phyloP scores from a whole-genome alignment of 1,140 invertebrate genomes.

The Drosophila ercepeae region DNA sequence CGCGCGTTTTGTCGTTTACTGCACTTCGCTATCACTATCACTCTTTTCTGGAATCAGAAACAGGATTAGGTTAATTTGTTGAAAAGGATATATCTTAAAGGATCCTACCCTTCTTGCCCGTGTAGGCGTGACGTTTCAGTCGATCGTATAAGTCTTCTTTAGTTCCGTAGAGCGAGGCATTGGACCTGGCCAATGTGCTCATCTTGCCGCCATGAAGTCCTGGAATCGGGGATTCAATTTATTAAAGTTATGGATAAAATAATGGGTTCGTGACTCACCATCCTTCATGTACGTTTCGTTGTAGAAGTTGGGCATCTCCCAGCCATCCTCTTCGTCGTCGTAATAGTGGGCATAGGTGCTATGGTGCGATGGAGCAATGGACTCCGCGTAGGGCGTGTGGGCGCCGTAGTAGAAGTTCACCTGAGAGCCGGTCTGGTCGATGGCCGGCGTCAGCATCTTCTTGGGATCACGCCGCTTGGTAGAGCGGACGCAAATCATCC shows the following conservation, averaged over 20 bases:
- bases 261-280: constrained; percentile 85
- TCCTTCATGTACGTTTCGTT: constrained; percentile 99
- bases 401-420: constrained; percentile 98
- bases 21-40: constrained; percentile 95
- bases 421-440: constrained; percentile 94
- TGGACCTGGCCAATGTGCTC: constrained; percentile 95
- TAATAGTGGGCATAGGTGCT: constrained; percentile 98
- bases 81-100: background rate
- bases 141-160: constrained; percentile 98
- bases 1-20: constrained; percentile 85
- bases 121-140: constrained; percentile 97
- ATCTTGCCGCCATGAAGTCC: constrained; percentile 86
- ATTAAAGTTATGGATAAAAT: background rate
- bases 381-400: constrained; percentile 95
- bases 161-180: constrained; percentile 96
- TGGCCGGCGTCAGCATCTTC: constrained; percentile 93
- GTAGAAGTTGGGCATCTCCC: constrained; percentile 99
- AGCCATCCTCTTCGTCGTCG: constrained; percentile 96
- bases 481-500: constrained; percentile 98
- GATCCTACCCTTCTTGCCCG: constrained; percentile 95
- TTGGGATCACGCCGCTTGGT: constrained; percentile 93
- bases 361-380: constrained; percentile 96
- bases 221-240: background rate
- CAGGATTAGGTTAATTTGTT: background rate
- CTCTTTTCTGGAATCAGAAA: constrained; percentile 89